Percentiles rank a stretch among this genome's conserved stretches.
Conservation (phyloP, 2,113 vertebrate genomes). For the Penelope pileata region DNA sequence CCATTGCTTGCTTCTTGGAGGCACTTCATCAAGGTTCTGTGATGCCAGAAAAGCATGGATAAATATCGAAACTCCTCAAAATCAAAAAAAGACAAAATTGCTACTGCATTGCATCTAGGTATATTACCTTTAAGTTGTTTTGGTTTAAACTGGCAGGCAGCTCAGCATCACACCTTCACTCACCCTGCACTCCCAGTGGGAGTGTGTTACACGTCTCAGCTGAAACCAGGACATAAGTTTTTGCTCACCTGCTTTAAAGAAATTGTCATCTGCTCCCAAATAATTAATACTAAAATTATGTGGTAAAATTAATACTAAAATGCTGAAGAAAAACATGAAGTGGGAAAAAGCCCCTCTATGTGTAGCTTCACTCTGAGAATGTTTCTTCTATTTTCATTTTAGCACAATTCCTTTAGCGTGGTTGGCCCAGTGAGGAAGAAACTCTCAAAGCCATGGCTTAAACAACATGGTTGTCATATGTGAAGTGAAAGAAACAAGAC, state of each 20-base stretch:
- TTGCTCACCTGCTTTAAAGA: conserved; percentile 6
- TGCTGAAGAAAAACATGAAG: neutral
- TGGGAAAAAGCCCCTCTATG: neutral
- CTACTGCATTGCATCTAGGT: neutral
- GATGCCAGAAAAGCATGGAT: conserved; percentile 14
- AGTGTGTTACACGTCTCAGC: no score
- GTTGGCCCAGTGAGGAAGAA: neutral
- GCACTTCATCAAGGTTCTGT: conserved; percentile 32
- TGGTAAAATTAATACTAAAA: neutral
- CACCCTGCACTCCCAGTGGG: neutral
- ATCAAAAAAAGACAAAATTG: neutral
- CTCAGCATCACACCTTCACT: neutral
- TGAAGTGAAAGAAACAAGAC: neutral
- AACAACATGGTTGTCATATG: neutral
- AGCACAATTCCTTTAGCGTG: neutral
- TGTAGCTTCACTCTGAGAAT: neutral
- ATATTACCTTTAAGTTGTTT: neutral
- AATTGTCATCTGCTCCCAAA: neutral
- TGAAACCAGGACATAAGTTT: neutral
- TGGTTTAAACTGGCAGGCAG: neutral
- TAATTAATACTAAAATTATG: neutral
- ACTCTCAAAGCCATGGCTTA: neutral
- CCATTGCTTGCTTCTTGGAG: neutral
- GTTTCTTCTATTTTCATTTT: neutral
- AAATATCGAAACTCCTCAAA: neutral